Base-by-base conservation (phyloP, 2,888 invertebrate species). In the Drosophila birchii region DNA sequence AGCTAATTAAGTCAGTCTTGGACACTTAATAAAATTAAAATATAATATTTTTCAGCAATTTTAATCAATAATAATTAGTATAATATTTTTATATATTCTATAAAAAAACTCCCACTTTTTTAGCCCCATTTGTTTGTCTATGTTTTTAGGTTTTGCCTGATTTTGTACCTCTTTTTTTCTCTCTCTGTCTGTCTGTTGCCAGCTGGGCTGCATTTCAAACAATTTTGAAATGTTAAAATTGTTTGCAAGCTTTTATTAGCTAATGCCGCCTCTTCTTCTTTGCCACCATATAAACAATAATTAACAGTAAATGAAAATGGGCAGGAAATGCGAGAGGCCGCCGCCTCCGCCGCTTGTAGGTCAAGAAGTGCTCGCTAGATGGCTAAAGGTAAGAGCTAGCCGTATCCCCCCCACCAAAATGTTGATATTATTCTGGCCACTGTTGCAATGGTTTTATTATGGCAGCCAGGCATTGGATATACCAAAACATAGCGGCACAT, bases 231-330 rank as follows among this genome's bases (percentile, higher is more conserved):
- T 59, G 69, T 58, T 18, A 54, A 63, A 63, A 78, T 74, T 76
- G 80, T 79, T 81, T 54, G 81, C 79, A 70, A 82, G 75, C 71
- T 71, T 59, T 81, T 85, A 77, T 85, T 82, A 74, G 82, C 82
- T 58, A 79, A 79, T 64, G 49, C 44, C 23, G 44, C 34, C n/a
- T 16, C 34, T 16, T 9, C 45, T 8, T 9, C 53, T 16, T 20
- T 20, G 8, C 49, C 26, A 18, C 39, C 38, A 57, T 67, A 78
- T 78, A 79, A 82, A 78, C 88, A 78, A 75, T 70, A 79, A 78
- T 78, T 74, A 74, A 74, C 78, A 72, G 81, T 76, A 83, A 78
- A 83, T 80, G 60, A 76, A 78, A 83, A 67, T 77, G 62, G 73
- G 75, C 84, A 85, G 84, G 88, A 85, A 85, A 86, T 74, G 78